Evolutionary conservation across 1,140 invertebrate species (phyloP).

Genomic region (Heliconius hewitsoni): DNA sequence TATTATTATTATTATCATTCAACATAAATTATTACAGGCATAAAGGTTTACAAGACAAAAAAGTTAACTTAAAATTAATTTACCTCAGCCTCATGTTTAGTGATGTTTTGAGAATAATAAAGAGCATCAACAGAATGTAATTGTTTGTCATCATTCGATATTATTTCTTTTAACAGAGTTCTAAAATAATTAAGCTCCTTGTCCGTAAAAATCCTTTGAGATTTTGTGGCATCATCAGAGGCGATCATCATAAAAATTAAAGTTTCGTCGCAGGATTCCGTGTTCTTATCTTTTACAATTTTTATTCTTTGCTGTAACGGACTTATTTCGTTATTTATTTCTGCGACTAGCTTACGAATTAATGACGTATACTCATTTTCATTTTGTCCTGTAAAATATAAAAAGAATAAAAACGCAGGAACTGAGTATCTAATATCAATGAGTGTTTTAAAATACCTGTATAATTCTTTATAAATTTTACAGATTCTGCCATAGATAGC

Average conservation of each 20-base stretch:
- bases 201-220: constrained; percentile 61
- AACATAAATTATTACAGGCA: too few relatives aligned
- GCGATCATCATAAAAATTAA: constrained; percentile 66
- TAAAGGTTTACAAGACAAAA: not conserved
- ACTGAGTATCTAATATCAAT: not conserved
- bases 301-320: constrained; percentile 66
- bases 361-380: not conserved
- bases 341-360: constrained; percentile 45
- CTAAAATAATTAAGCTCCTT: constrained; percentile 68
- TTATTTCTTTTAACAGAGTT: constrained; percentile 64
- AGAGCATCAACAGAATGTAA: constrained; percentile 36
- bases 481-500: constrained; percentile 36
- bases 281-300: constrained; percentile 63
- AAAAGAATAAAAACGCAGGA: not conserved
- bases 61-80: not conserved
- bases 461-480: not conserved
- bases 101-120: not conserved
- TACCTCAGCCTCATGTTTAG: constrained; percentile 1
- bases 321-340: constrained; percentile 65
- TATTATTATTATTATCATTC: too few relatives aligned
- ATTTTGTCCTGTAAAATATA: constrained; percentile 1
- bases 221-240: constrained; percentile 64
- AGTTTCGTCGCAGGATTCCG: constrained; percentile 49
- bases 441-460: not conserved
- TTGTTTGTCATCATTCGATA: constrained; percentile 63